A percentile compares a stretch with the other conserved stretches of the same genome.
phyloP scores from a whole-genome alignment of 2,888 invertebrate genomes.

The Morinoia aosen region DNA sequence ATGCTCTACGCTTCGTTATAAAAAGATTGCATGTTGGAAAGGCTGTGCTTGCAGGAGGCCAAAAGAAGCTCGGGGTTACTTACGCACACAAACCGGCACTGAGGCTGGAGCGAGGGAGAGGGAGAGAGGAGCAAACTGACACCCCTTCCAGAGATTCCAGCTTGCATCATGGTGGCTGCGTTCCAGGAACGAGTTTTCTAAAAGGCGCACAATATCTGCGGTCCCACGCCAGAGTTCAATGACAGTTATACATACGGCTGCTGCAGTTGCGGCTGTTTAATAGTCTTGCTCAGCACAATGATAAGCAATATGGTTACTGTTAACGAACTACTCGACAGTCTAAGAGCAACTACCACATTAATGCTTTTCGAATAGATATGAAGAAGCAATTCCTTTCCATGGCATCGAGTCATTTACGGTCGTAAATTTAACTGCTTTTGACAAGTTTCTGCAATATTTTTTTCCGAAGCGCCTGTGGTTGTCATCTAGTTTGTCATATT shows the following conservation, averaged over 20 bases:
- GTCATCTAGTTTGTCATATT: not conserved
- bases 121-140: slow-evolving; percentile 1
- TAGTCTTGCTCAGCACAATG: not conserved
- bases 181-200: slow-evolving; percentile 8
- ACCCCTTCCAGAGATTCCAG: slow-evolving; percentile 4
- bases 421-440: not conserved
- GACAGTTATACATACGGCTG: not conserved
- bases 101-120: not conserved
- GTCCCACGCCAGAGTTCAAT: slow-evolving; percentile 12
- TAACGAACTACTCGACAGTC: not conserved
- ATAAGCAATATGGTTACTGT: not conserved
- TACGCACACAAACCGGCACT: not conserved
- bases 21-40: not conserved
- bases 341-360: not conserved
- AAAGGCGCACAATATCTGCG: not conserved
- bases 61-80: slow-evolving; percentile 3
- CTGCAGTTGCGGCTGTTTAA: not conserved
- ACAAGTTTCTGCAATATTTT: not conserved
- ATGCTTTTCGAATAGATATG: not conserved
- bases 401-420: not conserved
- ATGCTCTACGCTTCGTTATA: not conserved
- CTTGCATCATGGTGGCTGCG: slow-evolving; percentile 17
- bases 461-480: not conserved
- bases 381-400: not conserved
- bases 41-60: not conserved